These are phyloP conservation scores for Xylota sylvarum DNA, from an alignment of 2,888 invertebrate species.

Conservation along the genomic window DNA sequence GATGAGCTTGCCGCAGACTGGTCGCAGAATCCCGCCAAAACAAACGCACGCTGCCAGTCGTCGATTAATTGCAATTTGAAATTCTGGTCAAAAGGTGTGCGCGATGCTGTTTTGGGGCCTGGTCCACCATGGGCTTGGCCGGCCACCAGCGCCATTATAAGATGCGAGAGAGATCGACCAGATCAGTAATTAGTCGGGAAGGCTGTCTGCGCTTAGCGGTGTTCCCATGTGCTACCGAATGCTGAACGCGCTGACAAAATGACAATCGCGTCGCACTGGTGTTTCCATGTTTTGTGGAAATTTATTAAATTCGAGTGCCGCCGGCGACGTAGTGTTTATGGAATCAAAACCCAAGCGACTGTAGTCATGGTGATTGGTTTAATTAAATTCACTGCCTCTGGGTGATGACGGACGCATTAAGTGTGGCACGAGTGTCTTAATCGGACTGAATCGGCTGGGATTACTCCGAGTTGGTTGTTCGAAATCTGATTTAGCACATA, in stretches of 20 bases:
- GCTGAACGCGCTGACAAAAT: constrained; percentile 39
- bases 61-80: constrained; percentile 44
- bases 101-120: not conserved
- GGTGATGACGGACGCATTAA: constrained; percentile 42
- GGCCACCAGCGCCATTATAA: constrained; percentile 21
- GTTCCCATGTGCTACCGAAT: constrained; percentile 45
- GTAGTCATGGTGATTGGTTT: constrained; percentile 41
- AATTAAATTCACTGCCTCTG: constrained; percentile 62
- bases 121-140: constrained; percentile 30
- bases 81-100: constrained; percentile 53
- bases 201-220: constrained; percentile 20
- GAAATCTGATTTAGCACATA: constrained; percentile 22
- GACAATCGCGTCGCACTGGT: constrained; percentile 35
- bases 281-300: constrained; percentile 43
- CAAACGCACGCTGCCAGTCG: not conserved
- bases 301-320: constrained; percentile 43
- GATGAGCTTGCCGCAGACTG: constrained; percentile 50
- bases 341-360: not conserved
- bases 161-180: constrained; percentile 28
- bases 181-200: constrained; percentile 67
- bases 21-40: constrained; percentile 27
- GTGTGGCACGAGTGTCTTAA: constrained; percentile 57
- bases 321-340: not conserved
- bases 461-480: not conserved
- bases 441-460: constrained; percentile 8